Base-by-base conservation (phyloP, 2,113 vertebrate species). In the Tachycineta bicolor region DNA sequence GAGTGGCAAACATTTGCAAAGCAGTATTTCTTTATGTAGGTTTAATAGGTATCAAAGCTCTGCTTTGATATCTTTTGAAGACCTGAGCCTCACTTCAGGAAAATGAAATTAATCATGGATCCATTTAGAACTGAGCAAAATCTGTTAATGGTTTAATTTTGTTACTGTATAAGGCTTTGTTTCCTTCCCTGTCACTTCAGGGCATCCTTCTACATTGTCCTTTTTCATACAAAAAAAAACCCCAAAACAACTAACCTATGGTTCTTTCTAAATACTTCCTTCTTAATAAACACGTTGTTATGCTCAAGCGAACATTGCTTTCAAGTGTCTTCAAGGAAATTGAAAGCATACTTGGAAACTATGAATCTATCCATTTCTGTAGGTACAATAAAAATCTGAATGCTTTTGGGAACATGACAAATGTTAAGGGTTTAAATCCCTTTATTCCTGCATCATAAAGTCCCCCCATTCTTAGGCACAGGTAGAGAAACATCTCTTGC, bases 1-100 rank as follows among this genome's bases (percentile, higher is more conserved):
- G 60, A 94, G 31, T 79, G 56, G 77, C 89, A 94, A 94, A 87
- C 49, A 67, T 87, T 64, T 84, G 49, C 56, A 89, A 63, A 94
- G 60, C 47, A 89, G 7, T 76, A 89, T 75, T 80, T 67, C 88
- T 83, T 91, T 74, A 31, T 75, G 39, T 79, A 75, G 41, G 14
- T 71, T 92, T 94, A 92, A 84, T 64, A 64, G 67, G 6, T 52
- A 82, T n/a, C 68, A 87, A 83, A 94, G 49, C 60, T 79, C 20
- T 79, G 73, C 31, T 94, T 83, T 74, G 50, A 70, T n/a, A 53
- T 49, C 34, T 90, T 91, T 43, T 88, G 59, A 79, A 69, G 39
- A 64, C 52, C 47, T 68, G 33, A 89, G 60, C 11, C 52, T 9
- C 39, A 78, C 52, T 78, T 92, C 44, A 78, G 37, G 47, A 94